Evolutionary conservation across 2,113 vertebrate species (phyloP).

Genomic region (Notothenia coriiceps): DNA sequence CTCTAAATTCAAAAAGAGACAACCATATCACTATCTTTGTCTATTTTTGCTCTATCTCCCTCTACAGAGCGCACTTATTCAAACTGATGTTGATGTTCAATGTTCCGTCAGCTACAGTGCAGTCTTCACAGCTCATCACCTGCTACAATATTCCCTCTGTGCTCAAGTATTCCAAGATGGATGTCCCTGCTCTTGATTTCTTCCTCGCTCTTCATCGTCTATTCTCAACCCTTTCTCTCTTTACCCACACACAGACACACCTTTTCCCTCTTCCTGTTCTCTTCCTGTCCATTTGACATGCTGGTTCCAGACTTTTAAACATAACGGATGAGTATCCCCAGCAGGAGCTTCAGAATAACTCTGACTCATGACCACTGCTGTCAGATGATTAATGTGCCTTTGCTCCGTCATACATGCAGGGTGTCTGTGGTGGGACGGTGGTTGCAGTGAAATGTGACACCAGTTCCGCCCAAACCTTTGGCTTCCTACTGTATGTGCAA

Average conservation of each 20-base stretch:
- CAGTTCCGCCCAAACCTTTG: slow-evolving; percentile 20
- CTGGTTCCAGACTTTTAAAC: slow-evolving; percentile 67
- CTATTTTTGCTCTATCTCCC: neutral
- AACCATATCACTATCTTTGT: slow-evolving; percentile 31
- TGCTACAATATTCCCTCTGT: slow-evolving; percentile 51
- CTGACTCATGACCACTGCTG: slow-evolving; percentile 64
- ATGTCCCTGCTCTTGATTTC: slow-evolving; percentile 46
- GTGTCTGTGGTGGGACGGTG: slow-evolving; percentile 37
- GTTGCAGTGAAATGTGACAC: slow-evolving; percentile 45
- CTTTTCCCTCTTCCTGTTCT: slow-evolving; percentile 32
- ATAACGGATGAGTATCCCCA: slow-evolving; percentile 71
- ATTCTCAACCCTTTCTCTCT: slow-evolving; percentile 14
- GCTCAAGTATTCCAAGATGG: slow-evolving; percentile 58
- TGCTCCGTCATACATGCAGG: slow-evolving; percentile 60
- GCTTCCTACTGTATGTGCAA: neutral
- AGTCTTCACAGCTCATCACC: slow-evolving; percentile 58
- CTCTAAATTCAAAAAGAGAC: slow-evolving; percentile 10
- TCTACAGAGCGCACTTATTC: slow-evolving; percentile 21
- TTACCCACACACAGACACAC: neutral
- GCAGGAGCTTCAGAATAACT: slow-evolving; percentile 61
- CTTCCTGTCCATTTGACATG: slow-evolving; percentile 61
- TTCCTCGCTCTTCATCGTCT: slow-evolving; percentile 16
- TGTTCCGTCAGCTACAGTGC: slow-evolving; percentile 53
- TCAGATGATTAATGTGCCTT: slow-evolving; percentile 65
- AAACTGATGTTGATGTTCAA: slow-evolving; percentile 41